Evolutionary conservation across 2,113 vertebrate genomes (phyloP).

Genomic region (Brevimyrus niger): DNA sequence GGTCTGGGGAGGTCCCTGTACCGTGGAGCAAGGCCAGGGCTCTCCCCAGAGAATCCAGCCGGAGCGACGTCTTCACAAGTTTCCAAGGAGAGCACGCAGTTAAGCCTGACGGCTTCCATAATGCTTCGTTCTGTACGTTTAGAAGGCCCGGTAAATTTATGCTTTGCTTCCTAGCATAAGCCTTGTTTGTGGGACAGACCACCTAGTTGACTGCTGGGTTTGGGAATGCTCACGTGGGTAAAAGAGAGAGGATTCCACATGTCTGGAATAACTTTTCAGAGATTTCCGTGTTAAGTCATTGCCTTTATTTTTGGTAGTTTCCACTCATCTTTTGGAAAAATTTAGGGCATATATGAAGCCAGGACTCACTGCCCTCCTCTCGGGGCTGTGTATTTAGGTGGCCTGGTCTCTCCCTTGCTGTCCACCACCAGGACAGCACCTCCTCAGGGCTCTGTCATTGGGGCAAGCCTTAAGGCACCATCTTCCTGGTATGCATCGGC

Average conservation of each 20-base stretch:
- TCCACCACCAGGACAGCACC: constrained; percentile 50
- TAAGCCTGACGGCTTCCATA: not conserved
- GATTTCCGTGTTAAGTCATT: not conserved
- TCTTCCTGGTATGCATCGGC: constrained; percentile 54
- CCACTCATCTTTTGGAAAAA: not conserved
- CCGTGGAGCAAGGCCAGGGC: not conserved
- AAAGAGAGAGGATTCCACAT: not conserved
- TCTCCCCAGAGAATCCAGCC: not conserved
- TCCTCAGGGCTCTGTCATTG: constrained; percentile 50
- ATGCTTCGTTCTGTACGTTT: not conserved
- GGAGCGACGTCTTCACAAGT: not conserved
- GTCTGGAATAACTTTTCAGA: not conserved
- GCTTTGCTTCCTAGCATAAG: not conserved
- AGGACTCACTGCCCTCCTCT: not conserved
- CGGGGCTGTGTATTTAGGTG: constrained; percentile 8
- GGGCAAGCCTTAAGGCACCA: constrained; percentile 32
- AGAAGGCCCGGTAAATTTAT: not conserved
- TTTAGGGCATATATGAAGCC: not conserved
- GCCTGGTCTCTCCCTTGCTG: constrained; percentile 13
- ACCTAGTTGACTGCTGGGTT: not conserved
- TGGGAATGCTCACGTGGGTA: not conserved
- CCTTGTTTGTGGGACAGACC: not conserved
- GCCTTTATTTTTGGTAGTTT: not conserved
- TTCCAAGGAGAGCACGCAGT: not conserved
- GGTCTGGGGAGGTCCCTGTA: not conserved